Evolutionary conservation across 1,140 invertebrate genomes (phyloP).

Genomic region (Drosophila miranda): DNA sequence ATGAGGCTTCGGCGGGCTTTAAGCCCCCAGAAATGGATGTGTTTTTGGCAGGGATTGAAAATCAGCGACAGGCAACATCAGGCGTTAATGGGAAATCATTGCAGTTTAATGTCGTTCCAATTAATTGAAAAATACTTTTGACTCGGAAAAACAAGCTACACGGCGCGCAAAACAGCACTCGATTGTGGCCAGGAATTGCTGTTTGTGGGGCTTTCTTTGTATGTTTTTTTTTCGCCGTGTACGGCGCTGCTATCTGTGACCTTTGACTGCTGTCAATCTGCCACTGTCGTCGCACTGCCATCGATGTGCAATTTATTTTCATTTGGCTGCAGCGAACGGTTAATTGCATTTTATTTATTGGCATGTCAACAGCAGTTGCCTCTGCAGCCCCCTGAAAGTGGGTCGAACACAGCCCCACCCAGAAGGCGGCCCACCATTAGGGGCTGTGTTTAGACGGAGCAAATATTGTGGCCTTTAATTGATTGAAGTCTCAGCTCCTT

Average conservation of each 20-base stretch:
- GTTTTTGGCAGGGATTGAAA: constrained; percentile 19
- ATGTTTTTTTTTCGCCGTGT: constrained; percentile 9
- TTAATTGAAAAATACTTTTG: constrained; percentile 50
- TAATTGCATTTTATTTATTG: constrained; percentile 80
- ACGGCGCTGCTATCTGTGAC: constrained; percentile 3
- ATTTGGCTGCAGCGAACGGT: constrained; percentile 60
- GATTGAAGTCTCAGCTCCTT: constrained; percentile 19
- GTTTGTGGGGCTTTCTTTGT: no score
- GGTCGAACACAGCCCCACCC: constrained; percentile 24
- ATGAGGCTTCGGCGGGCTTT: no score
- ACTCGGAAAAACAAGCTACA: constrained; percentile 6
- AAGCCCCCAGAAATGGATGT: no score
- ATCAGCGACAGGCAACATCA: constrained; percentile 27
- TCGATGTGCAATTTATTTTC: constrained; percentile 78
- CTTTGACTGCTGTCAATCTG: constrained; percentile 54
- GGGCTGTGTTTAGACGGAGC: constrained; percentile 24
- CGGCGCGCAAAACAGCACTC: no score
- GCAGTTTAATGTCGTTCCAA: constrained; percentile 39
- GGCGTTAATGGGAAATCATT: constrained; percentile 47
- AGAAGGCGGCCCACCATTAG: no score
- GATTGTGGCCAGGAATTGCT: no score
- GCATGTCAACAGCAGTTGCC: constrained; percentile 72
- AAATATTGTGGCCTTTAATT: constrained; percentile 43
- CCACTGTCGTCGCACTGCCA: constrained; percentile 45
- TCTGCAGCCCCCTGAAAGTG: constrained; percentile 37